phyloP scores from a whole-genome alignment of 2,797 vertebrate species.

The Merluccius polli region DNA sequence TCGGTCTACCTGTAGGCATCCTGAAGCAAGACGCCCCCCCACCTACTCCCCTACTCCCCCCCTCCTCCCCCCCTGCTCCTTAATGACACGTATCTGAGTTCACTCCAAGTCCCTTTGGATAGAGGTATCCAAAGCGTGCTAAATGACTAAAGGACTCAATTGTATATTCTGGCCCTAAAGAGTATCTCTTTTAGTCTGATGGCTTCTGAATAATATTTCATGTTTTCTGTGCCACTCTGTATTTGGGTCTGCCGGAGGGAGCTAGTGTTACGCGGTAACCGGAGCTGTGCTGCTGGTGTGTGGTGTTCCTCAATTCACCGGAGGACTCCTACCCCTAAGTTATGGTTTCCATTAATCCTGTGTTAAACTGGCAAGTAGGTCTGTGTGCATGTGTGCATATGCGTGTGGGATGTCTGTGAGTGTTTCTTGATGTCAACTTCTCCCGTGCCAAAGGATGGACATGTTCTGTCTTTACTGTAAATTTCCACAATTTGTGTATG shows the following conservation, averaged over 20 bases:
- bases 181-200: background rate
- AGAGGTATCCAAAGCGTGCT: background rate
- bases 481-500: background rate
- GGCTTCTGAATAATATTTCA: background rate
- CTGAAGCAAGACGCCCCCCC: too few species aligned
- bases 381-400: constrained; percentile 1
- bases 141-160: too few species aligned
- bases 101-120: background rate
- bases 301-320: constrained; percentile 65
- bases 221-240: background rate
- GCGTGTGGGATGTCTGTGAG: constrained; percentile 22
- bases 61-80: too few species aligned
- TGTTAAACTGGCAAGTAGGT: constrained; percentile 44
- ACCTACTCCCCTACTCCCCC: too few species aligned
- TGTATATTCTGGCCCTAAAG: background rate
- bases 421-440: background rate
- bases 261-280: constrained; percentile 70
- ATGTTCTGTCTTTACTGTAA: background rate
- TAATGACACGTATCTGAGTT: background rate
- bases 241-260: constrained; percentile 11
- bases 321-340: constrained; percentile 62
- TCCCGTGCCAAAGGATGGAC: background rate
- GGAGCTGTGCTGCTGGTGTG: constrained; percentile 61
- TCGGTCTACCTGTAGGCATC: too few species aligned
- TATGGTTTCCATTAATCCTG: constrained; percentile 73